phyloP scores from a whole-genome alignment of 1,140 invertebrate species.

The Tetramorium parvispinum region DNA sequence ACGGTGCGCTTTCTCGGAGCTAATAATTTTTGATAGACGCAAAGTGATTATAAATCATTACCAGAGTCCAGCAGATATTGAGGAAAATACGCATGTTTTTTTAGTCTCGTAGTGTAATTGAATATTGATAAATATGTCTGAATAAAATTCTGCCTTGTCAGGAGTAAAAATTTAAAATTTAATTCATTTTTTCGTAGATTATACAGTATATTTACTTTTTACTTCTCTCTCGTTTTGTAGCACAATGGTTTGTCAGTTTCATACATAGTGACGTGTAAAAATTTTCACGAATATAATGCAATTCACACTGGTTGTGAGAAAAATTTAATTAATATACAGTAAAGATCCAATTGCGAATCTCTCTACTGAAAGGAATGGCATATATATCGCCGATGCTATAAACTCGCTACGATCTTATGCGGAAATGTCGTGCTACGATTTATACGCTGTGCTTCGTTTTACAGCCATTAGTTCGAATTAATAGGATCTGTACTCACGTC shows the following conservation, averaged over 20 bases:
- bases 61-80: too few species aligned
- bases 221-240: neutral
- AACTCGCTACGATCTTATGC: constrained; percentile 5
- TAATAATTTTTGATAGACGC: neutral
- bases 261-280: neutral
- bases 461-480: constrained; percentile 51
- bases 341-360: neutral
- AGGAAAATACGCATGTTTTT: too few species aligned
- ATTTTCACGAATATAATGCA: neutral
- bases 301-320: too few species aligned
- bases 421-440: constrained; percentile 44
- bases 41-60: too few species aligned
- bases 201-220: neutral
- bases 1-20: neutral
- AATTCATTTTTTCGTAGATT: neutral
- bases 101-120: too few species aligned
- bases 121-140: too few species aligned
- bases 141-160: too few species aligned
- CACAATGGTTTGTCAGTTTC: neutral
- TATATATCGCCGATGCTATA: neutral
- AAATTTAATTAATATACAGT: neutral
- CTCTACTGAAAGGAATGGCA: neutral
- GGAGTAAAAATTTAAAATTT: neutral
- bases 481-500: constrained; percentile 28
- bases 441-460: constrained; percentile 51